Evolutionary conservation across 2,888 invertebrate species (phyloP).

Genomic region (Drosophila picticornis): DNA sequence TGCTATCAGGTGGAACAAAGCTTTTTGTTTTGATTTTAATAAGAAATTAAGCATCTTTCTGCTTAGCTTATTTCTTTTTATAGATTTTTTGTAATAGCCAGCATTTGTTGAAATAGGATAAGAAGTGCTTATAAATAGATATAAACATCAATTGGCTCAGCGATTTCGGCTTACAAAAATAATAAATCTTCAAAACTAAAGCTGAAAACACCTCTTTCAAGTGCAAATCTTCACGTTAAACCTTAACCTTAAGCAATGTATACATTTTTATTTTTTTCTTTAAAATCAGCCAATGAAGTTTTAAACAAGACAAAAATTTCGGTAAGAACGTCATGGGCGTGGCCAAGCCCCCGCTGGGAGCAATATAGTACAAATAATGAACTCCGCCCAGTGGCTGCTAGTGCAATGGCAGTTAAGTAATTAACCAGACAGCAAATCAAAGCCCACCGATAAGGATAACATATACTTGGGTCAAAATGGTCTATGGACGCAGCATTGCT

Average conservation of each 20-base stretch:
- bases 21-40: neutral
- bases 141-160: neutral
- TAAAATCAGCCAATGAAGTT: slow-evolving; percentile 60
- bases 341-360: slow-evolving; percentile 21
- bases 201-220: neutral
- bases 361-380: slow-evolving; percentile 46
- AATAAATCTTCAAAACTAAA: neutral
- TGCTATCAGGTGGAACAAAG: neutral
- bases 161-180: neutral
- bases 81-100: neutral
- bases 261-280: neutral
- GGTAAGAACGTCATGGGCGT: slow-evolving; percentile 35
- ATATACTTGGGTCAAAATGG: slow-evolving; percentile 65
- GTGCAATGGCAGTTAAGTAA: slow-evolving; percentile 53
- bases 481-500: slow-evolving; percentile 83
- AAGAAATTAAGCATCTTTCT: neutral
- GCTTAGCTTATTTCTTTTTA: neutral
- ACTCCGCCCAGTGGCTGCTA: slow-evolving; percentile 59
- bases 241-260: no score
- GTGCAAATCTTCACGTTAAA: neutral
- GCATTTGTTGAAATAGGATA: neutral
- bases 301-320: slow-evolving; percentile 39
- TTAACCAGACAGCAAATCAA: slow-evolving; percentile 47
- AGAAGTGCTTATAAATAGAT: neutral
- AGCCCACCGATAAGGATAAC: slow-evolving; percentile 44